These are phyloP conservation scores for Menura novaehollandiae DNA, from an alignment of 2,113 vertebrate genomes.

Conservation along the genomic window DNA sequence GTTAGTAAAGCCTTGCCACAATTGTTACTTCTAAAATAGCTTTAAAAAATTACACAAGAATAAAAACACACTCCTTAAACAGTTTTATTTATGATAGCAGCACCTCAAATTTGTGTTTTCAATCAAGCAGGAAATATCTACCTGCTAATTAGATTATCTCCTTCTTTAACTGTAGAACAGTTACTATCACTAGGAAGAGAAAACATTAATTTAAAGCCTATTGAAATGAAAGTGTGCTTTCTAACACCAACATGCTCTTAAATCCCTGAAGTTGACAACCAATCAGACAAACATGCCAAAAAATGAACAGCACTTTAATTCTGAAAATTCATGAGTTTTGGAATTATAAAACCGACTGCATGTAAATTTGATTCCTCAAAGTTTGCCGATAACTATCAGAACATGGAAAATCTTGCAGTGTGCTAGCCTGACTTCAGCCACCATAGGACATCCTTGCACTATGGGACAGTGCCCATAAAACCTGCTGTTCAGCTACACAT, in stretches of 20 bases:
- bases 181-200: neutral
- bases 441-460: neutral
- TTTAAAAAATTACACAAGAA: neutral
- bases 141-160: neutral
- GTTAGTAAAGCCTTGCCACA: neutral
- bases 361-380: neutral
- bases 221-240: neutral
- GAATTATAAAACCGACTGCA: neutral
- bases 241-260: neutral
- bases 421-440: neutral
- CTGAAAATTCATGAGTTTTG: neutral
- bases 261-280: neutral
- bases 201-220: neutral
- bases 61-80: neutral
- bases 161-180: neutral
- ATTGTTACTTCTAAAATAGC: neutral
- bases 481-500: neutral
- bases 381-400: neutral
- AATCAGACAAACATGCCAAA: neutral
- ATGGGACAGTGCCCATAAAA: neutral
- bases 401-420: neutral
- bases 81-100: neutral
- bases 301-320: neutral
- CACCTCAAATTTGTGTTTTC: neutral
- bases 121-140: neutral